phyloP scores from a whole-genome alignment of 1,140 invertebrate species.

The Dreissena polymorpha region DNA sequence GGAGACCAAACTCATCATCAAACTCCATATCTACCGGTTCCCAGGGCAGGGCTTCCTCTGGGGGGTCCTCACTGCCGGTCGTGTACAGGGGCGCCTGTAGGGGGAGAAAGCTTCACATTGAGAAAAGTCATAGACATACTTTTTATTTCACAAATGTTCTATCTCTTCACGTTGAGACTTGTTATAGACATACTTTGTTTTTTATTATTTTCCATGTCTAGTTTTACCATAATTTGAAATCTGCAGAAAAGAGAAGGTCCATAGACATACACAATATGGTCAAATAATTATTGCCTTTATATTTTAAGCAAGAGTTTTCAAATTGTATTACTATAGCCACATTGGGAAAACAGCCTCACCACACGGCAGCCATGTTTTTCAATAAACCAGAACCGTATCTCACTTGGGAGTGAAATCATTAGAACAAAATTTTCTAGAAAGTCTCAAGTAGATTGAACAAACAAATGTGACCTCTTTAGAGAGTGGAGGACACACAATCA shows the following conservation, averaged over 20 bases:
- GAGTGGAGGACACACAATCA: too few relatives aligned
- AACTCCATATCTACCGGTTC: slow-evolving; percentile 73
- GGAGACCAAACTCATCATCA: slow-evolving; percentile 70
- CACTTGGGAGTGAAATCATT: too few relatives aligned
- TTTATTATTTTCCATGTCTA: too few relatives aligned
- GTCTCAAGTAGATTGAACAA: too few relatives aligned
- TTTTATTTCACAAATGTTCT: neutral
- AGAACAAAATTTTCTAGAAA: too few relatives aligned
- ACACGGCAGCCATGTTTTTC: too few relatives aligned
- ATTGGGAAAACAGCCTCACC: neutral
- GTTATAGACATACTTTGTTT: neutral
- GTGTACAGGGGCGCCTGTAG: slow-evolving; percentile 64
- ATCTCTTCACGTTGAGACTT: neutral
- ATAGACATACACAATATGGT: neutral
- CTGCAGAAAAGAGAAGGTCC: neutral
- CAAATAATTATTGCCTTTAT: neutral
- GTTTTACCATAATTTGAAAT: too few relatives aligned
- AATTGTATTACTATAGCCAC: neutral
- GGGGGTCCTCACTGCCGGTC: slow-evolving; percentile 70
- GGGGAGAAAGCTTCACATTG: neutral
- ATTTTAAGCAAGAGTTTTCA: neutral
- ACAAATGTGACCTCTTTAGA: too few relatives aligned
- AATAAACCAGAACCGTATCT: too few relatives aligned
- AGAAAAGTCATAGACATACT: neutral
- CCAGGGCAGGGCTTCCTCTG: slow-evolving; percentile 70